phyloP scores from a whole-genome alignment of 35 echinoderm and acorn worm genomes.

The Hemicentrotus pulcherrimus region DNA sequence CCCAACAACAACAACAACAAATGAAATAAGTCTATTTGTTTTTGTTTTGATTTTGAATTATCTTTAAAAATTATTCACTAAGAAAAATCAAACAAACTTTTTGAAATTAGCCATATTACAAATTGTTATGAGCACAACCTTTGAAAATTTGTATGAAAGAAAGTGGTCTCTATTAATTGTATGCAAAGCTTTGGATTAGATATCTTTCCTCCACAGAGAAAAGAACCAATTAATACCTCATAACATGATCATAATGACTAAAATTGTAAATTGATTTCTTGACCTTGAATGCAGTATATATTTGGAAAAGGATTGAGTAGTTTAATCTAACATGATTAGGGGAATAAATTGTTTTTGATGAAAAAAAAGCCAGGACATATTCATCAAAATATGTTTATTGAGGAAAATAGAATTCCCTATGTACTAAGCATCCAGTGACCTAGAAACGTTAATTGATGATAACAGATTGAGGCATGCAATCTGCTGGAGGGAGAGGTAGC shows the following conservation, averaged over 20 bases:
- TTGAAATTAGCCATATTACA: no score
- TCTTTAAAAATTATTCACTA: no score
- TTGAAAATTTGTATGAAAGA: no score
- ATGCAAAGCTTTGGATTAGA: not conserved
- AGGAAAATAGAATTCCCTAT: not conserved
- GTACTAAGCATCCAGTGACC: not conserved
- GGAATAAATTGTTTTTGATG: conserved; percentile 7
- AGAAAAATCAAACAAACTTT: no score
- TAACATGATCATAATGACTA: not conserved
- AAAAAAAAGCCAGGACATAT: not conserved
- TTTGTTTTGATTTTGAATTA: no score
- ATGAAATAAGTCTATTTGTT: no score
- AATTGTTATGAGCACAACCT: no score
- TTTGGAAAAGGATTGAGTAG: not conserved
- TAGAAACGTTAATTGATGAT: not conserved
- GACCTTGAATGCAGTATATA: not conserved
- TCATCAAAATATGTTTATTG: not conserved
- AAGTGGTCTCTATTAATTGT: not conserved
- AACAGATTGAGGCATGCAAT: not conserved
- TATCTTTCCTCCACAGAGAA: not conserved
- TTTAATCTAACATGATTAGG: not conserved
- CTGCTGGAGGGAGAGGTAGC: not conserved
- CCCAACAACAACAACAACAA: no score
- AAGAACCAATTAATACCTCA: not conserved
- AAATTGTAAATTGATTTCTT: not conserved